Evolutionary conservation across 2,888 invertebrate genomes (phyloP).

Genomic region (Xylota segnis): DNA sequence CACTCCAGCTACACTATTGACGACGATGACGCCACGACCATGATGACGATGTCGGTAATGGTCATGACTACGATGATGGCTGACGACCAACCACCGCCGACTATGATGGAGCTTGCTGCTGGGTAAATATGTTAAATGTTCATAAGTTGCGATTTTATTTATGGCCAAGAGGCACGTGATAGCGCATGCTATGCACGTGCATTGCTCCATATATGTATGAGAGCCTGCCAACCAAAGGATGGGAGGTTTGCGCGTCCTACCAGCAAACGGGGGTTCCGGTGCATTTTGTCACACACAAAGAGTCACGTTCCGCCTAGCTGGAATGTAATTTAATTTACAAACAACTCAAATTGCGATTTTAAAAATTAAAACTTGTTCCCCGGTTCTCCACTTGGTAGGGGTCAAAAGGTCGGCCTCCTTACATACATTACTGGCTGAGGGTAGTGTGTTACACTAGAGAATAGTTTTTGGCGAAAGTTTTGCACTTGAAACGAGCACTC

Average conservation of each 20-base stretch:
- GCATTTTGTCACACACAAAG: constrained; percentile 63
- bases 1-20: constrained; percentile 1
- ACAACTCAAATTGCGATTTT: constrained; percentile 75
- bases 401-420: constrained; percentile 11
- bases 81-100: constrained; percentile 35
- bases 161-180: constrained; percentile 80
- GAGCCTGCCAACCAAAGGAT: not conserved
- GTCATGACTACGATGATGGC: constrained; percentile 50
- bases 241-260: constrained; percentile 12
- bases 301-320: constrained; percentile 58
- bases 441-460: not conserved
- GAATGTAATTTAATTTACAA: constrained; percentile 74
- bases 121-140: constrained; percentile 79
- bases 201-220: not conserved
- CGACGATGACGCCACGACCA: constrained; percentile 67
- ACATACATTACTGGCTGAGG: not conserved
- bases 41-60: constrained; percentile 58
- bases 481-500: constrained; percentile 10
- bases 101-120: constrained; percentile 38
- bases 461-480: constrained; percentile 9
- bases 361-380: constrained; percentile 70
- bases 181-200: constrained; percentile 67
- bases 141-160: constrained; percentile 80
- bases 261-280: constrained; percentile 5
- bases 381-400: constrained; percentile 32